A percentile compares a stretch with the other conserved stretches of the same genome.
phyloP scores from a whole-genome alignment of 23 tunicate species.

The Aplidium turbinatum region DNA sequence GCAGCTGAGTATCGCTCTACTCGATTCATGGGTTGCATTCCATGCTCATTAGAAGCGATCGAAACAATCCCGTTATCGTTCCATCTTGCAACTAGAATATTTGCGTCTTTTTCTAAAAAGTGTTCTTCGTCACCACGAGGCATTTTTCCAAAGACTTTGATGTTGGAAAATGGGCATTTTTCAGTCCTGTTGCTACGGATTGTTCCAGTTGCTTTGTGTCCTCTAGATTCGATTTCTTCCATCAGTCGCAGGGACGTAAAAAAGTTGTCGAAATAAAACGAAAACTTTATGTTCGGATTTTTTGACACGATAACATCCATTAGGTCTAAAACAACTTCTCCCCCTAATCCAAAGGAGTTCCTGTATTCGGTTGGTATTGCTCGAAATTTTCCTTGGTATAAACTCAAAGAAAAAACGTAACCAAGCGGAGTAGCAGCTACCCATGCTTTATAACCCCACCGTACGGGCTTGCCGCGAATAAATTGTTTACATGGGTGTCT shows the following conservation, averaged over 20 bases:
- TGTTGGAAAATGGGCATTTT: slow-evolving; percentile 6
- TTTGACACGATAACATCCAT: background rate
- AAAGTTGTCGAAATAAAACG: slow-evolving; percentile 15
- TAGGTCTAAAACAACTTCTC: slow-evolving; percentile 14
- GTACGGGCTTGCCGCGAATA: slow-evolving; percentile 13
- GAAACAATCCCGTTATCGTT: slow-evolving; percentile 12
- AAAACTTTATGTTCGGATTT: background rate
- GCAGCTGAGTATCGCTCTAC: slow-evolving; percentile 26
- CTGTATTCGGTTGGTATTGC: background rate
- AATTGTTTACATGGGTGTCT: slow-evolving; percentile 17
- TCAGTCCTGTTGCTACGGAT: background rate
- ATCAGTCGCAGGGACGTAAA: background rate
- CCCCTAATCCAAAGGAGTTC: slow-evolving; percentile 10
- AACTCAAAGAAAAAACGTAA: background rate
- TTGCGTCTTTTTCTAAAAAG: background rate
- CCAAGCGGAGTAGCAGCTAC: slow-evolving; percentile 11
- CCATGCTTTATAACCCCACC: slow-evolving; percentile 25
- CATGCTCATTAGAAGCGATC: slow-evolving; percentile 7
- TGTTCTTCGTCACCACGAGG: slow-evolving; percentile 12
- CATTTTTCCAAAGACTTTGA: background rate
- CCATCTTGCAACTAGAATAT: slow-evolving; percentile 6
- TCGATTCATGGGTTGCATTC: slow-evolving; percentile 3
- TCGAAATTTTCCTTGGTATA: slow-evolving; percentile 13
- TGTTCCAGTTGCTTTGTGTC: slow-evolving; percentile 16
- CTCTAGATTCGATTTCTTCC: background rate